Percentiles rank a stretch among this genome's conserved stretches.
These are phyloP conservation scores for Idris sp. DNA, from an alignment of 1,140 invertebrate genomes.

Conservation along the genomic window DNA sequence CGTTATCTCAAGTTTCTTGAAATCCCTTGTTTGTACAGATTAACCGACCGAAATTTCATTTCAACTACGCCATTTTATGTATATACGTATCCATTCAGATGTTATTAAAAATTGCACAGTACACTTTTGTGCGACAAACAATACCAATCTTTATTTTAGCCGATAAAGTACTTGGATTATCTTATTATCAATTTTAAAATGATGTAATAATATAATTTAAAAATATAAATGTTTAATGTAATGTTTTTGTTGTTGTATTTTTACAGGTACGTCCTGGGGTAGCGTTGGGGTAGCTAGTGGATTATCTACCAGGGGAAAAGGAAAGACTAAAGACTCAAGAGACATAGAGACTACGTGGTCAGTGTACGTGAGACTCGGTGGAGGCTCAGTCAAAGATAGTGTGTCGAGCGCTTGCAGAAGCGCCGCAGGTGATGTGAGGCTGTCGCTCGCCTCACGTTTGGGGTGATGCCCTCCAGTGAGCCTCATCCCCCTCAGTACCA, in stretches of 20 bases:
- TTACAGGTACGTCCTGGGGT: constrained; percentile 76
- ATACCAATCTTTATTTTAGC: too few species aligned
- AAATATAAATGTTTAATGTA: too few species aligned
- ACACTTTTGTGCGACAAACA: too few species aligned
- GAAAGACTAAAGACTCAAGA: constrained; percentile 52
- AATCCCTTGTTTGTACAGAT: constrained; percentile 69
- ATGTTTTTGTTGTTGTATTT: too few species aligned
- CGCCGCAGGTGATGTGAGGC: constrained; percentile 77
- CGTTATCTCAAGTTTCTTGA: constrained; percentile 63
- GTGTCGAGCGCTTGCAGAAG: constrained; percentile 66
- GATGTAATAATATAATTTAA: too few species aligned
- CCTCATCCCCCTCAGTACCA: constrained; percentile 77
- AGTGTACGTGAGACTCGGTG: constrained; percentile 52
- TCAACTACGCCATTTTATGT: too few species aligned
- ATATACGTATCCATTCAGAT: too few species aligned
- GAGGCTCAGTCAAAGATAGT: constrained; percentile 56
- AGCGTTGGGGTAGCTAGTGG: constrained; percentile 74
- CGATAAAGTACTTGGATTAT: too few species aligned
- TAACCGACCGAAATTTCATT: constrained; percentile 63
- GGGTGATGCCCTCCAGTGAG: constrained; percentile 78
- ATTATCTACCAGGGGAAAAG: constrained; percentile 64
- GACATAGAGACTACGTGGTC: constrained; percentile 45
- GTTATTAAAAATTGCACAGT: too few species aligned
- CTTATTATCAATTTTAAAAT: too few species aligned
- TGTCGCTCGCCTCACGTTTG: constrained; percentile 77